Conservation (phyloP, 64 coral and sea anemone genomes). For the Trachythela sp. region DNA sequence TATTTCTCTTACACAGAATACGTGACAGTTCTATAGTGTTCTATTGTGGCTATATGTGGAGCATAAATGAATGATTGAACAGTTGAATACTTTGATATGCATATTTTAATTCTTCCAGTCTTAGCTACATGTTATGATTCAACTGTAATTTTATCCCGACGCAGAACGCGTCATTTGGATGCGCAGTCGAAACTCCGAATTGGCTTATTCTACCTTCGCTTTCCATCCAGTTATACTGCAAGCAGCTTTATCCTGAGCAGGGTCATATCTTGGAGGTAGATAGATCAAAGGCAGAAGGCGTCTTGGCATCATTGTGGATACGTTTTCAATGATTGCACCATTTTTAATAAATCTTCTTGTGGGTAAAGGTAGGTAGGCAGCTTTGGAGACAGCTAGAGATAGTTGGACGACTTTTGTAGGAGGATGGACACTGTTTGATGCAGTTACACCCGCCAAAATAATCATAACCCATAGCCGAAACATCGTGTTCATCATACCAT, state of each 20-base stretch:
- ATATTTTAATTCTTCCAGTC: too few species aligned
- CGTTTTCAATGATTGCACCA: background rate
- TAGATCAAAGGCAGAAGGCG: background rate
- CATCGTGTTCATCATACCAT: too few species aligned
- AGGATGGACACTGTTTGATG: background rate
- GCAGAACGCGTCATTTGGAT: too few species aligned
- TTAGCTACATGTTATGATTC: too few species aligned
- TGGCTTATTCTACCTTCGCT: background rate
- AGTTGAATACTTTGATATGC: too few species aligned
- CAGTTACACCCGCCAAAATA: background rate
- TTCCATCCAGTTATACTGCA: background rate
- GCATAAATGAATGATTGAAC: too few species aligned
- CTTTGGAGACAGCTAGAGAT: background rate
- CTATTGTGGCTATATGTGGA: too few species aligned
- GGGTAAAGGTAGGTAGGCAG: background rate
- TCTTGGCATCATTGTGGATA: background rate
- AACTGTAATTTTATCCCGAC: too few species aligned
- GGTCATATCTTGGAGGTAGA: background rate
- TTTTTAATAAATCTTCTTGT: conserved; percentile 5
- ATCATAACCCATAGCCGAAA: too few species aligned
- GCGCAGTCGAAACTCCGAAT: too few species aligned
- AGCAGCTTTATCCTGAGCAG: background rate
- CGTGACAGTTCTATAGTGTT: too few species aligned
- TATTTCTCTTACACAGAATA: too few species aligned
- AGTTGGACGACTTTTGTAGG: background rate